phyloP scores from a whole-genome alignment of 1,140 invertebrate species.

The Dryas iulia region DNA sequence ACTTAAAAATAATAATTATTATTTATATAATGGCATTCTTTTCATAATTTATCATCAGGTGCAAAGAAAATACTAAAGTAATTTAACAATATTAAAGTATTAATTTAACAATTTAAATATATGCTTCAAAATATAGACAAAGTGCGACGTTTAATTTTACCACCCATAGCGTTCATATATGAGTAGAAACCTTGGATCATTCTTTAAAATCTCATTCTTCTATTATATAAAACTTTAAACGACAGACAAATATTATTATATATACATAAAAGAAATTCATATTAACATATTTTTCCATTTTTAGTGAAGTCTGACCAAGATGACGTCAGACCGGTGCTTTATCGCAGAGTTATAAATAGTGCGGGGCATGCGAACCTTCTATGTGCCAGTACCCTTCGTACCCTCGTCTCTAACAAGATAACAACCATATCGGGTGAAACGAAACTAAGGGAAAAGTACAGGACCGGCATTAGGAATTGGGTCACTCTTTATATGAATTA shows the following conservation, averaged over 20 bases:
- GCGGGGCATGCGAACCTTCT: conserved; percentile 49
- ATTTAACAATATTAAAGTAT: too few relatives aligned
- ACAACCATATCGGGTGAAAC: conserved; percentile 67
- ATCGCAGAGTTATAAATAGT: conserved; percentile 59
- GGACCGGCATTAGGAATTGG: conserved; percentile 63
- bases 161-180: too few relatives aligned
- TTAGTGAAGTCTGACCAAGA: not conserved
- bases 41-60: too few relatives aligned
- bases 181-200: too few relatives aligned
- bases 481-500: conserved; percentile 49
- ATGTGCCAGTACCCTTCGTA: conserved; percentile 63
- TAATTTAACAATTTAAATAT: too few relatives aligned
- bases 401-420: conserved; percentile 77
- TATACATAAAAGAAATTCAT: not conserved
- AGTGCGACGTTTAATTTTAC: too few relatives aligned
- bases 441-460: conserved; percentile 74
- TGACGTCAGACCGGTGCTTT: conserved; percentile 30
- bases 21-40: too few relatives aligned
- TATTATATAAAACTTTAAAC: too few relatives aligned
- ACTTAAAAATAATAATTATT: too few relatives aligned
- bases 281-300: not conserved
- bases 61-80: too few relatives aligned
- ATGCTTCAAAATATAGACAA: too few relatives aligned
- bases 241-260: not conserved
- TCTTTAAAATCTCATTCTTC: too few relatives aligned